Percentiles rank a stretch among this genome's conserved stretches.
phyloP scores from a whole-genome alignment of 1,140 invertebrate species.

The Magallana angulata region DNA sequence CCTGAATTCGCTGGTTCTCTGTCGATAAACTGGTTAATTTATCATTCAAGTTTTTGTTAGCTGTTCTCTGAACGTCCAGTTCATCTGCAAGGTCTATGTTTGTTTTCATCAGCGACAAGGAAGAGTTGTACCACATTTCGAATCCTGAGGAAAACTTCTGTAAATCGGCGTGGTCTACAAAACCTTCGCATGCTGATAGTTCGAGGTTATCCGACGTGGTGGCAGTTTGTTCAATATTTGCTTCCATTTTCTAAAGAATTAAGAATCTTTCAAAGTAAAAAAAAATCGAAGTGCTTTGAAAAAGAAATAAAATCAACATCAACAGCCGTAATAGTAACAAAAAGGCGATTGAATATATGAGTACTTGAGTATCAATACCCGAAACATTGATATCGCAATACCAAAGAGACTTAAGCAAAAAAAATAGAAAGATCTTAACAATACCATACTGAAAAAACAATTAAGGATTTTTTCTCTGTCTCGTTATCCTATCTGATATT shows the following conservation, averaged over 20 bases:
- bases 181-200: neutral
- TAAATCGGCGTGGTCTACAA: neutral
- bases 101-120: neutral
- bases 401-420: too few species aligned
- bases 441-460: too few species aligned
- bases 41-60: neutral
- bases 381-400: too few species aligned
- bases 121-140: neutral
- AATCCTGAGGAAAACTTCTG: neutral
- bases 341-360: too few species aligned
- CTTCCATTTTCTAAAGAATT: neutral
- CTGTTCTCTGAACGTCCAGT: constrained; percentile 4
- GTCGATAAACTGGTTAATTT: neutral
- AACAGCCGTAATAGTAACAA: too few species aligned
- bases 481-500: too few species aligned
- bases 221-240: neutral
- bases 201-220: neutral
- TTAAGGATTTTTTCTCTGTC: too few species aligned
- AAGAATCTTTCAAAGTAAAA: too few species aligned
- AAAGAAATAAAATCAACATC: too few species aligned
- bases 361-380: too few species aligned
- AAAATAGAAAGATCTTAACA: too few species aligned
- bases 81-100: neutral
- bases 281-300: too few species aligned
- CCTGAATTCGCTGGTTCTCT: neutral